Base-by-base conservation (phyloP, 2,888 invertebrate species). In the Tillus elongatus region DNA sequence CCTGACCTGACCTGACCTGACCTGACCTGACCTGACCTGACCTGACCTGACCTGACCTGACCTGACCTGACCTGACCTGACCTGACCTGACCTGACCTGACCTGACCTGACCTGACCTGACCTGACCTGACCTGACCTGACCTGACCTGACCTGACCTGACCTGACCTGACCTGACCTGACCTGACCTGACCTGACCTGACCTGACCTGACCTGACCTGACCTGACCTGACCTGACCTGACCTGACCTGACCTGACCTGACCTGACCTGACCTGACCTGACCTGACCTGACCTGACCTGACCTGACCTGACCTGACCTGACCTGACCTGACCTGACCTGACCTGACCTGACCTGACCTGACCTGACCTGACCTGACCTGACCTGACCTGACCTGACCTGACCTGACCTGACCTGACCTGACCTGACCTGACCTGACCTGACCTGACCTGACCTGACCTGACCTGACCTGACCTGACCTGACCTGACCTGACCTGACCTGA, bases 1-100 rank as follows among this genome's bases (percentile, higher is more conserved):
- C 24, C 24, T 24, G 24, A 24, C 24, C 24, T 24, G 24, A 24
- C 24, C 24, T 24, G 24, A 24, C 24, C 24, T 24, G 24, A 24
- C 24, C 24, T 24, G 24, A 24, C 24, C 24, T 24, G 24, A 24
- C 24, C 24, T 24, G 24, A 24, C 24, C 24, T 24, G 24, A 24
- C 24, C 24, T 24, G 24, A 24, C 24, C 24, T 24, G 24, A 24
- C 24, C 24, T 24, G 24, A 24, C 24, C 24, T 24, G 24, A 24
- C 24, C 24, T 24, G 24, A 24, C 24, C 24, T 24, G 24, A 24
- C 24, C 24, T 24, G 24, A 24, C 24, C 24, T 24, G 24, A 24
- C 24, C 24, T 24, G 24, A 24, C 24, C 24, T 24, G 24, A 24
- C 24, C 24, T 24, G 24, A 24, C 24, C 24, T 24, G 24, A 24